phyloP scores from a whole-genome alignment of 2,888 invertebrate species.

The Acanthosoma haemorrhoidale region DNA sequence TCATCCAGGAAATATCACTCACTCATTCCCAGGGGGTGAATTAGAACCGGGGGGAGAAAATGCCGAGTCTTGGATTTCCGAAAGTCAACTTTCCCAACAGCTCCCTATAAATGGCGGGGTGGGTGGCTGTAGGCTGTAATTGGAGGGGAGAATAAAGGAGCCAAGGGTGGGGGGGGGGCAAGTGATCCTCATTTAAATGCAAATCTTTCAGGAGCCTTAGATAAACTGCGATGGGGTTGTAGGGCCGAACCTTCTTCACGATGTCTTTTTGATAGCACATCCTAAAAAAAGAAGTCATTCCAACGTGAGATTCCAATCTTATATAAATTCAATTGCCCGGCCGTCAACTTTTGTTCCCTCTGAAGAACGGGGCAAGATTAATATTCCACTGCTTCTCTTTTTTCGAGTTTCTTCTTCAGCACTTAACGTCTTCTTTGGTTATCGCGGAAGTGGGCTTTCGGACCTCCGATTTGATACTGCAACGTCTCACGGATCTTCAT shows the following conservation, averaged over 20 bases:
- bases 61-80: not conserved
- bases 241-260: too few species aligned
- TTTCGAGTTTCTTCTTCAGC: not conserved
- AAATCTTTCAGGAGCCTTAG: not conserved
- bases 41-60: not conserved
- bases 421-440: not conserved
- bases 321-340: conserved; percentile 9
- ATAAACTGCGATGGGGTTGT: not conserved
- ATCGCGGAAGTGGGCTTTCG: too few species aligned
- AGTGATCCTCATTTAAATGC: conserved; percentile 12
- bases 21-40: not conserved
- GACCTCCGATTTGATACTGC: too few species aligned
- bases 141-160: conserved; percentile 8
- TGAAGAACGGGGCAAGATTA: not conserved
- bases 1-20: not conserved
- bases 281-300: not conserved
- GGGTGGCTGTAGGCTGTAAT: conserved; percentile 2
- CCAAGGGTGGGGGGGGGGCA: not conserved
- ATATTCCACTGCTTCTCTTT: not conserved
- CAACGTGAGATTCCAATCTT: not conserved
- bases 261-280: conserved; percentile 13
- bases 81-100: not conserved
- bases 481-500: too few species aligned
- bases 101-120: not conserved
- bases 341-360: conserved; percentile 7